Evolutionary conservation across 2,113 vertebrate genomes (phyloP).

Genomic region (Lathamus discolor): DNA sequence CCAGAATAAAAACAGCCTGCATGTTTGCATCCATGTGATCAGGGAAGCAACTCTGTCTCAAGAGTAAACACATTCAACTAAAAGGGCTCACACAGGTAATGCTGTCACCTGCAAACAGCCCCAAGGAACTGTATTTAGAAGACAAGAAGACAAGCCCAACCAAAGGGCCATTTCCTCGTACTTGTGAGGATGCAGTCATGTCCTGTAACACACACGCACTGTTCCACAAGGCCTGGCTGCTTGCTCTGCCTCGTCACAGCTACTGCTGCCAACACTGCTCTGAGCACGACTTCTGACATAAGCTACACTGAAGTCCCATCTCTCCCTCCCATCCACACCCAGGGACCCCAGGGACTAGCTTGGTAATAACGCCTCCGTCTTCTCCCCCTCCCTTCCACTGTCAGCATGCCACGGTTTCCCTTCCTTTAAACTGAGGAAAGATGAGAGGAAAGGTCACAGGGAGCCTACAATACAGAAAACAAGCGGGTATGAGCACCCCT

Average conservation of each 20-base stretch:
- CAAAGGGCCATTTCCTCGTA: neutral
- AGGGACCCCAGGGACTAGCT: neutral
- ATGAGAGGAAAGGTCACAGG: neutral
- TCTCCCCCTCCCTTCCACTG: neutral
- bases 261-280: slow-evolving; percentile 19
- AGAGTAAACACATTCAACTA: neutral
- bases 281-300: neutral
- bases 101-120: neutral
- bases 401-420: neutral
- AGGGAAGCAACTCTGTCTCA: neutral
- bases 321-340: neutral
- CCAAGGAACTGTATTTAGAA: neutral
- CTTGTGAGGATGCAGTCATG: neutral
- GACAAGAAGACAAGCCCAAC: neutral
- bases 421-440: neutral
- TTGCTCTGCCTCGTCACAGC: neutral
- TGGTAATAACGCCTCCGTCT: neutral
- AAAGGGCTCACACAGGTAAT: neutral
- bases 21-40: neutral
- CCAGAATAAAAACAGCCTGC: neutral
- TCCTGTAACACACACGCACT: neutral
- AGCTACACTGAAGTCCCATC: neutral
- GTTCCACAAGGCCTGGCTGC: neutral
- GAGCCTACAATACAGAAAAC: neutral
- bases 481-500: neutral